Evolutionary conservation across 2,797 vertebrate genomes (phyloP).

Genomic region (Tinamus major): DNA sequence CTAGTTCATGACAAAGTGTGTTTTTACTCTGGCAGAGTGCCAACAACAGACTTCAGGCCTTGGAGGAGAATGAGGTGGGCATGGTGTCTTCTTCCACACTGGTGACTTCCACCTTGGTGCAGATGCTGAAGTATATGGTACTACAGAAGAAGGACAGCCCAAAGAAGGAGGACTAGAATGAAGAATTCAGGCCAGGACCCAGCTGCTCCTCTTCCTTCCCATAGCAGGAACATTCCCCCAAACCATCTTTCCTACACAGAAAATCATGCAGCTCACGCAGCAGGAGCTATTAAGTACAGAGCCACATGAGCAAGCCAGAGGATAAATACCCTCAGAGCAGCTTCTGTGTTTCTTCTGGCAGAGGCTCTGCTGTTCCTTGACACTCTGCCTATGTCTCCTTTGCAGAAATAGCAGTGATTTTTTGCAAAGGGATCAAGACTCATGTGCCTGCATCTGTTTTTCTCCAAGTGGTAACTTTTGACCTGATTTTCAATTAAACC

Average conservation of each 20-base stretch:
- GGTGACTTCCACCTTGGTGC: neutral
- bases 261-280: neutral
- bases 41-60: neutral
- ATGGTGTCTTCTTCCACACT: neutral
- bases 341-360: neutral
- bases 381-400: neutral
- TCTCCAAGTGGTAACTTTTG: neutral
- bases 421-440: neutral
- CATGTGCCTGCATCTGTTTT: neutral
- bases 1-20: neutral
- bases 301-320: neutral
- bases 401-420: neutral
- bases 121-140: neutral
- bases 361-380: neutral
- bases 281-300: neutral
- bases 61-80: neutral
- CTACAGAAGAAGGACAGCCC: neutral
- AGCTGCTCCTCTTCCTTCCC: neutral
- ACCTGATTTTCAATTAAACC: neutral
- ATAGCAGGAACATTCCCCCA: fast-evolving
- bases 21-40: neutral
- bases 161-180: neutral
- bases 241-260: fast-evolving
- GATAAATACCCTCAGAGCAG: neutral
- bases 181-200: neutral